These are phyloP conservation scores for Chloromyia formosa DNA, from an alignment of 2,888 invertebrate genomes.

Conservation along the genomic window DNA sequence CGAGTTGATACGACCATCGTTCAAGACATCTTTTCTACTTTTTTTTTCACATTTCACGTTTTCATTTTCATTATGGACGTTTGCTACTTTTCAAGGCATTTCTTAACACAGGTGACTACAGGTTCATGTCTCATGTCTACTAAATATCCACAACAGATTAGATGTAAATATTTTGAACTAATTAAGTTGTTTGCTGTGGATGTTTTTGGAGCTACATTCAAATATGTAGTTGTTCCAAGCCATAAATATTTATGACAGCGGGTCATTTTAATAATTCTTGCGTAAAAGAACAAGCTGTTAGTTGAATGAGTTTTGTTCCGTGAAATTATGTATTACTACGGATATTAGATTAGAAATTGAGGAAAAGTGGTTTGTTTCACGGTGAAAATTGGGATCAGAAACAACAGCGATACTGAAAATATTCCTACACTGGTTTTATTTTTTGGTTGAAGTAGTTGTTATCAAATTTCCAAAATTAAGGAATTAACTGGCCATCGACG, in stretches of 20 bases:
- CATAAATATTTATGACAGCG: slow-evolving; percentile 44
- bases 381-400: background rate
- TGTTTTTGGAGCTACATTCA: slow-evolving; percentile 31
- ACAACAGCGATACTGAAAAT: background rate
- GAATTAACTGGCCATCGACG: too few relatives aligned
- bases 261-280: slow-evolving; percentile 22
- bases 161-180: slow-evolving; percentile 46
- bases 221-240: background rate
- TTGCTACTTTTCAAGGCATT: background rate
- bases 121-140: slow-evolving; percentile 34
- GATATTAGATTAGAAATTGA: background rate
- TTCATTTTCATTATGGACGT: background rate
- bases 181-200: slow-evolving; percentile 43
- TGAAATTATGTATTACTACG: slow-evolving; percentile 23
- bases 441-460: too few relatives aligned
- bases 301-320: slow-evolving; percentile 31
- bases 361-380: background rate
- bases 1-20: background rate
- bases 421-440: background rate
- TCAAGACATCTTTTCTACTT: slow-evolving; percentile 13
- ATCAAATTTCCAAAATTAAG: too few relatives aligned
- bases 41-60: slow-evolving; percentile 12
- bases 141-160: slow-evolving; percentile 36
- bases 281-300: background rate
- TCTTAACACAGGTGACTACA: slow-evolving; percentile 15